Evolutionary conservation across 2,113 vertebrate genomes (phyloP).

Genomic region (Antennarius striatus): DNA sequence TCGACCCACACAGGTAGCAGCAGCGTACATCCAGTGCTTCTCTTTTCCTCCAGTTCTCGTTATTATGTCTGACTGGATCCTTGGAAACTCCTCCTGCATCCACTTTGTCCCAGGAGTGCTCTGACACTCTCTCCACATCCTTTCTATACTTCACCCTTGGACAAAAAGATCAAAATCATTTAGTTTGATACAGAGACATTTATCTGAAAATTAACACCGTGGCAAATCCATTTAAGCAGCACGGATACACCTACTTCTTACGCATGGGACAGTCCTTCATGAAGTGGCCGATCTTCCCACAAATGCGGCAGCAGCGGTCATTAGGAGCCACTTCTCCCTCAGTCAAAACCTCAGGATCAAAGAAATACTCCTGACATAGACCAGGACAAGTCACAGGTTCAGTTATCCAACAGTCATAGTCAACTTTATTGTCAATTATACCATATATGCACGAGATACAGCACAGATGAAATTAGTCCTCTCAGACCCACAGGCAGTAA

Average conservation of each 20-base stretch:
- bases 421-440: too few relatives aligned
- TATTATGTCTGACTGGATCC: constrained; percentile 74
- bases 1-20: constrained; percentile 90
- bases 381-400: background rate
- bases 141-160: constrained; percentile 78
- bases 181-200: background rate
- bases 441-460: too few relatives aligned
- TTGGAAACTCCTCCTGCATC: constrained; percentile 66
- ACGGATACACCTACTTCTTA: constrained; percentile 81
- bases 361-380: constrained; percentile 89
- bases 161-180: background rate
- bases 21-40: constrained; percentile 89
- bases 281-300: constrained; percentile 97
- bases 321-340: constrained; percentile 93
- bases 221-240: background rate
- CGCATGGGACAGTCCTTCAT: constrained; percentile 95
- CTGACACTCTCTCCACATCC: constrained; percentile 77
- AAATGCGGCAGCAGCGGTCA: constrained; percentile 94
- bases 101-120: constrained; percentile 73
- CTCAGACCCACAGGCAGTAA: too few relatives aligned
- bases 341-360: constrained; percentile 91
- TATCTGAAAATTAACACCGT: background rate
- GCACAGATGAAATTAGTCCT: too few relatives aligned
- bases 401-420: background rate
- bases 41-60: constrained; percentile 84